Evolutionary conservation across 2,888 invertebrate species (phyloP), one percentile per base, ranked within the genome.

Genomic region (Epinotia nisella): DNA sequence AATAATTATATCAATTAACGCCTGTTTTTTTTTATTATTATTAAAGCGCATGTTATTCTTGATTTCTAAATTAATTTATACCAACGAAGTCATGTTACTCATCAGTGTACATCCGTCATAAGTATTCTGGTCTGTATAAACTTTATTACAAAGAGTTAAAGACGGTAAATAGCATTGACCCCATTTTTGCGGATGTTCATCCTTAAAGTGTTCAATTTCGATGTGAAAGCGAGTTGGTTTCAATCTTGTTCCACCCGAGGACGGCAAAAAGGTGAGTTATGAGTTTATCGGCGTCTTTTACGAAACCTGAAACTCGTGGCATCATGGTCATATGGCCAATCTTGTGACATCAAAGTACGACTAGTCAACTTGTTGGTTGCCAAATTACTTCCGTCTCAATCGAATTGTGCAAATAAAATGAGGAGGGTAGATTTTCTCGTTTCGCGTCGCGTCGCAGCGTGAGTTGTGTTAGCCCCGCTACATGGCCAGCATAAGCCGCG

Each of bases 171-270:
- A 62, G 39, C 24, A 53, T 39, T 71, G 64, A 64, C 71, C 65
- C 17, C 49, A 64, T 71, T 71, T 58, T 51, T 2, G 49, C 65
- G 58, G 59, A 65, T 71, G 65, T 65, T 64, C 70, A 49, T n/a
- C n/a, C 70, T 35, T 71, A 21, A 64, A 45, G 53, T 35, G 7
- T 41, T 45, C 17, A 19, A n/a, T n/a, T n/a, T n/a, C n/a, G n/a
- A 53, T 35, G 58, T 51, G 45, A 59, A 59, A 65, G 64, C 29
- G 39, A 21, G 58, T 65, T 59, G 45, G 29, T 65, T 45, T 55
- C 35, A 61, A 24, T 70, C 61, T 55, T 62, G 41, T 19, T 69
- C 51, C 17, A 61, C 3, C 11, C 19, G 41, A 29, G 21, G 11
- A 64, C 39, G 29, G 4, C 35, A 17, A 35, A 7, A 19, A 65